These are phyloP conservation scores for Heliconius hortense DNA, from an alignment of 2,888 invertebrate species.

Conservation along the genomic window DNA sequence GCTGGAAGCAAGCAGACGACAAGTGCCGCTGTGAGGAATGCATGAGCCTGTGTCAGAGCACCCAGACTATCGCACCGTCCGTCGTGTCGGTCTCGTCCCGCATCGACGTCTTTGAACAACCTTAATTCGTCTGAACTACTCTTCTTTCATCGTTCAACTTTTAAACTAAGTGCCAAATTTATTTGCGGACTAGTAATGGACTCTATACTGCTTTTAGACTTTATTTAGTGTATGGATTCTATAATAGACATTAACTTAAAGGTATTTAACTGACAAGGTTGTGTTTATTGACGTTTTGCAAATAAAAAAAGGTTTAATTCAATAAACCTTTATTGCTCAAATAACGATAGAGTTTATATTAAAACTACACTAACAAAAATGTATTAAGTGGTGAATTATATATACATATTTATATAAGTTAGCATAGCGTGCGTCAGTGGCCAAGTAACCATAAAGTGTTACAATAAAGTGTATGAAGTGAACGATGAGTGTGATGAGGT, in stretches of 20 bases:
- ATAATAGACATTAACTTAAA: conserved; percentile 6
- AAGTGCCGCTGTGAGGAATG: conserved; percentile 74
- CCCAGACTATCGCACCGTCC: conserved; percentile 48
- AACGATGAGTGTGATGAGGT: conserved; percentile 41
- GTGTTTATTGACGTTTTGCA: conserved; percentile 20
- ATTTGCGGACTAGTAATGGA: neutral
- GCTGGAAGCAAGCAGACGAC: conserved; percentile 61
- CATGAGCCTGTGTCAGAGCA: conserved; percentile 54
- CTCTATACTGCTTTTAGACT: conserved; percentile 18
- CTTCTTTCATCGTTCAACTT: neutral
- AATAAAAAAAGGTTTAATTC: neutral
- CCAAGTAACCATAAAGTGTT: neutral
- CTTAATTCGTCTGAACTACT: conserved; percentile 43
- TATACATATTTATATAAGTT: neutral
- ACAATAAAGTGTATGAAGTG: conserved; percentile 36
- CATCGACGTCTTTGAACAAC: conserved; percentile 56
- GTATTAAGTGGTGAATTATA: conserved; percentile 9
- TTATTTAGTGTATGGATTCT: conserved; percentile 12
- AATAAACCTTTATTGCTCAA: conserved; percentile 14
- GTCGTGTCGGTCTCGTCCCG: conserved; percentile 62
- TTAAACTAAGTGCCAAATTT: conserved; percentile 36
- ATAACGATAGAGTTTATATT: neutral
- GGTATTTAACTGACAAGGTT: conserved; percentile 9
- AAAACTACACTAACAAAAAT: conserved; percentile 7
- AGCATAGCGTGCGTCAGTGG: neutral